phyloP scores from a whole-genome alignment of 53 echinoderm and acorn worm genomes.

The Patiria pectinifera region DNA sequence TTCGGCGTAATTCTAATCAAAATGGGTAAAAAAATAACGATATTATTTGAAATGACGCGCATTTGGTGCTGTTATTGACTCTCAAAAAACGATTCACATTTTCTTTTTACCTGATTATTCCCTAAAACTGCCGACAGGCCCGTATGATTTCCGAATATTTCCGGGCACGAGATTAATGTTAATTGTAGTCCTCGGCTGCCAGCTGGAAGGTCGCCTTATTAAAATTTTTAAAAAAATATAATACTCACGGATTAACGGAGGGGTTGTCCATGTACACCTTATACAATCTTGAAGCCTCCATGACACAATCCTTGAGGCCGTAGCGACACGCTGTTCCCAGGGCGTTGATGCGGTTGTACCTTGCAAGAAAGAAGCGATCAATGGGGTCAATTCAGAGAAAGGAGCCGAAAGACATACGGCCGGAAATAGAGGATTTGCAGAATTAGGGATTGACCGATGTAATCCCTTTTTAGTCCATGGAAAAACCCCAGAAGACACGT shows the following conservation, averaged over 20 bases:
- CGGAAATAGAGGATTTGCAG: no score
- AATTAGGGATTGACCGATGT: no score
- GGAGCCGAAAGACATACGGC: no score
- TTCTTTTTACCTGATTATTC: no score
- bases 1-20: slow-evolving; percentile 74
- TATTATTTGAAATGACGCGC: no score
- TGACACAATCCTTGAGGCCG: slow-evolving; percentile 75
- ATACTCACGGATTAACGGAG: slow-evolving; percentile 67
- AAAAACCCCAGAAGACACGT: no score
- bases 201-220: neutral
- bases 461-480: no score
- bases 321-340: slow-evolving; percentile 83
- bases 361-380: neutral
- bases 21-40: neutral
- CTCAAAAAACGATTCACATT: no score
- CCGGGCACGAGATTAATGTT: no score
- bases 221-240: neutral
- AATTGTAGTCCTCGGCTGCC: neutral
- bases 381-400: neutral
- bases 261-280: slow-evolving; percentile 69
- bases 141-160: no score
- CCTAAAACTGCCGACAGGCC: no score
- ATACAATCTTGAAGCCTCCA: slow-evolving; percentile 58
- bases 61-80: no score
- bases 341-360: slow-evolving; percentile 91